Percentiles rank a stretch among this genome's conserved stretches.
These are phyloP conservation scores for Platorchestia sp. DNA, from an alignment of 1,140 invertebrate species.

Conservation along the genomic window DNA sequence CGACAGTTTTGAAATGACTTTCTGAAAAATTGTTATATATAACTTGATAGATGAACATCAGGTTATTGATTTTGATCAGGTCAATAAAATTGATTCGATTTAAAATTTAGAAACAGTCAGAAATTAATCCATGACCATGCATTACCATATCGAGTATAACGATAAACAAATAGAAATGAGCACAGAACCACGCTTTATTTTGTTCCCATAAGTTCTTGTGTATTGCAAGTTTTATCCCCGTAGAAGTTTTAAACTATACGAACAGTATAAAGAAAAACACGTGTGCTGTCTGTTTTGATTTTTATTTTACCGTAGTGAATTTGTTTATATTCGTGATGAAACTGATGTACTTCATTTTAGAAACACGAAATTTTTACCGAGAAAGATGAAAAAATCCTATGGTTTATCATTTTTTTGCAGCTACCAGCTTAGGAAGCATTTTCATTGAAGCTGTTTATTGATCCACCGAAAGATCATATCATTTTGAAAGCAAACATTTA, in stretches of 20 bases:
- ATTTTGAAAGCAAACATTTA: background rate
- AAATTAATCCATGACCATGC: background rate
- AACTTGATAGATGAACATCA: no score
- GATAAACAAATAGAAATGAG: no score
- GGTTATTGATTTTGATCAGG: background rate
- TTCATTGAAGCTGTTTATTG: background rate
- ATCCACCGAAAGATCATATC: background rate
- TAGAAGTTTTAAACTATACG: no score
- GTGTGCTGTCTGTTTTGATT: no score
- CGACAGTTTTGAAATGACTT: background rate
- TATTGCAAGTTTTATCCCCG: no score
- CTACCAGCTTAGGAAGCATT: background rate
- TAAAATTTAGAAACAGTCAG: background rate
- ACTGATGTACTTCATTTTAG: background rate
- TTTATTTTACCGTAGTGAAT: no score
- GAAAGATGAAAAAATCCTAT: background rate
- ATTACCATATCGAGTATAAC: no score
- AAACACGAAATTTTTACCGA: background rate
- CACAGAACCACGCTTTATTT: no score
- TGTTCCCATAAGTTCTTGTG: no score
- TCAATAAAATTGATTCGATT: background rate
- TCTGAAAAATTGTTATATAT: no score
- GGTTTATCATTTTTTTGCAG: background rate
- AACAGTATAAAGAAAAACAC: background rate
- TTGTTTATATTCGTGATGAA: background rate